Conservation (phyloP, 1,140 invertebrate species). For the Trichoplusia ni region DNA sequence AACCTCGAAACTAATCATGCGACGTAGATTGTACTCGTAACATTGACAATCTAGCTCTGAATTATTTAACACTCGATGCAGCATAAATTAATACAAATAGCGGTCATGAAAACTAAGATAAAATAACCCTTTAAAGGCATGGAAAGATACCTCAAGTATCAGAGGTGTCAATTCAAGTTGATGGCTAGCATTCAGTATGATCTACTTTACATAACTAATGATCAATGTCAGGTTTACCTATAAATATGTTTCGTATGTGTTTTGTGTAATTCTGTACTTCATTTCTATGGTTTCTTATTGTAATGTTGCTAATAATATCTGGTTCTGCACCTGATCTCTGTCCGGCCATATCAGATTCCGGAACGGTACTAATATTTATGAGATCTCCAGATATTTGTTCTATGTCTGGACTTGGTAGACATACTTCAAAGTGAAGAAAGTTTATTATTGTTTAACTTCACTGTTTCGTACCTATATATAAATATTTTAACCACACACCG, state of each 20-base stretch:
- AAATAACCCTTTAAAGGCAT: slow-evolving; percentile 2
- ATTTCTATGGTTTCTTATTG: no score
- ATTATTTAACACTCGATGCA: neutral
- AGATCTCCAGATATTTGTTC: no score
- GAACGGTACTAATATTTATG: no score
- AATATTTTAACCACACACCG: no score
- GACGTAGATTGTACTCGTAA: neutral
- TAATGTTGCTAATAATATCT: no score
- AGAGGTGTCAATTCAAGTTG: neutral
- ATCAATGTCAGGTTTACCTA: neutral
- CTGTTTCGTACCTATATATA: no score
- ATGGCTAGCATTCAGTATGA: neutral
- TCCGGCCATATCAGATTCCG: no score
- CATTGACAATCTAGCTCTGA: neutral
- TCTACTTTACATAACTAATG: slow-evolving; percentile 17
- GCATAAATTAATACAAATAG: slow-evolving; percentile 18
- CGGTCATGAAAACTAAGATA: slow-evolving; percentile 1
- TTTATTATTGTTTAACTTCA: no score
- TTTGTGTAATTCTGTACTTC: neutral
- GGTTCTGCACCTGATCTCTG: no score
- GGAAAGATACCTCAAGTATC: neutral
- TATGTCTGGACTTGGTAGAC: no score
- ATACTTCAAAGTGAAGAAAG: no score
- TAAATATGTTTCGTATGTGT: neutral
- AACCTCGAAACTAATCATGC: neutral